Base-by-base conservation (phyloP, 2,113 vertebrate genomes). In the Loxodonta africana region DNA sequence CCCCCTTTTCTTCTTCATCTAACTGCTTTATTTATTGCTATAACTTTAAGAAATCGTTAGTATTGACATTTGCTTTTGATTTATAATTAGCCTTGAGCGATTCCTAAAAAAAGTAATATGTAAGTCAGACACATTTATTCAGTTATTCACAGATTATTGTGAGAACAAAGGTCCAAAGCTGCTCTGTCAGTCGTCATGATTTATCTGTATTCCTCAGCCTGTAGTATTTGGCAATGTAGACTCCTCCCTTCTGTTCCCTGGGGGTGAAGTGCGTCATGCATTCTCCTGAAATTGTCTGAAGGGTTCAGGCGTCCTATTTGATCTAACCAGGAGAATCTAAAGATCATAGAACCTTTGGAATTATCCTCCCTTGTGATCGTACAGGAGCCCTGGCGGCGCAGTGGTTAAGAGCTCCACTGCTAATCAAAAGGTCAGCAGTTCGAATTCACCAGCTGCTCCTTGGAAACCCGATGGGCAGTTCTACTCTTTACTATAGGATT, bases 21-120 rank as follows among this genome's bases (percentile, higher is more conserved):
- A 41, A 62, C 14, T 88, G 33, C 23, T 85, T 80, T 73, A 62
- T 63, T 86, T 73, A 87, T 14, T 91, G 28, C 41, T 2, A 67
- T 84, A 90, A 84, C 37, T 85, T 85, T 85, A 69, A 95, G 62
- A 95, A 80, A 76, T 91, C 23, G n/a, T 65, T 94, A 17, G 26
- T 83, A 21, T 44, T 30, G 53, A 37, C 28, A 69, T 44, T 88
- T 84, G 71, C 46, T 14, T 89, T 74, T 41, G 77, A 2, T 60
- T 83, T 65, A 53, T 28, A 95, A 23, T 69, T 78, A 78, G 67
- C 30, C 30, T 80, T 86, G 30, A 81, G 14, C 21, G 71, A 44
- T 73, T 44, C 63, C 30, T 53, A 86, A 82, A 37, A 83, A 94
- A 88, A 82, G 28, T 71, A 30, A n/a, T 71, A 0, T 86, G 41